These are phyloP conservation scores for Caracal caracal DNA, from an alignment of 2,113 vertebrate genomes.

Conservation along the genomic window DNA sequence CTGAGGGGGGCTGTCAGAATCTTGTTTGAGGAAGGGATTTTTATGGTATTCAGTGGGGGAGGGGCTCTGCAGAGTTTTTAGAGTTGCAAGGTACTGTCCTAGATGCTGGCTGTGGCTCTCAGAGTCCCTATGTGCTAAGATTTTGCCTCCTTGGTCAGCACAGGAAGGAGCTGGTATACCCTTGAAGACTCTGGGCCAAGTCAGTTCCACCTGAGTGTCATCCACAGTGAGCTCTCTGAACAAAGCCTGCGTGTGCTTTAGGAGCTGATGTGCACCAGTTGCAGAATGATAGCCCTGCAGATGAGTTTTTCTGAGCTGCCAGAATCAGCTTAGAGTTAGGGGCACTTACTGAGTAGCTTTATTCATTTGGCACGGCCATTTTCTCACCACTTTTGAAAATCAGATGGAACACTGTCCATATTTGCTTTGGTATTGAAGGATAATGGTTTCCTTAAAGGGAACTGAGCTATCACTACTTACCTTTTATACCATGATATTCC, in stretches of 20 bases:
- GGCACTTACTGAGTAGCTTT: not conserved
- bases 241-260: not conserved
- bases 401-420: not conserved
- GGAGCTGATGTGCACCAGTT: accelerated
- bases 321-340: not conserved
- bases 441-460: not conserved
- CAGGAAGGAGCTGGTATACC: not conserved
- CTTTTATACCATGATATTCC: not conserved
- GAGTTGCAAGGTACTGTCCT: not conserved
- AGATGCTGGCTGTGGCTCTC: not conserved
- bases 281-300: not conserved
- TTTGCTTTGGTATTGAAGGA: not conserved
- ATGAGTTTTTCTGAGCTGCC: not conserved
- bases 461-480: not conserved
- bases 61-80: not conserved
- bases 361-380: not conserved
- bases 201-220: not conserved
- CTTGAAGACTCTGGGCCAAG: not conserved
- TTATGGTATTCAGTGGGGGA: not conserved
- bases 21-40: not conserved
- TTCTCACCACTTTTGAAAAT: not conserved
- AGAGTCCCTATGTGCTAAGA: not conserved
- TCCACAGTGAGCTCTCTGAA: not conserved
- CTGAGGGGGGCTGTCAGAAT: not conserved
- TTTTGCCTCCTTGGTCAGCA: not conserved